Evolutionary conservation across 2,888 invertebrate genomes (phyloP), one percentile per base, ranked within the genome.

Genomic region (Drosophila macrospina): DNA sequence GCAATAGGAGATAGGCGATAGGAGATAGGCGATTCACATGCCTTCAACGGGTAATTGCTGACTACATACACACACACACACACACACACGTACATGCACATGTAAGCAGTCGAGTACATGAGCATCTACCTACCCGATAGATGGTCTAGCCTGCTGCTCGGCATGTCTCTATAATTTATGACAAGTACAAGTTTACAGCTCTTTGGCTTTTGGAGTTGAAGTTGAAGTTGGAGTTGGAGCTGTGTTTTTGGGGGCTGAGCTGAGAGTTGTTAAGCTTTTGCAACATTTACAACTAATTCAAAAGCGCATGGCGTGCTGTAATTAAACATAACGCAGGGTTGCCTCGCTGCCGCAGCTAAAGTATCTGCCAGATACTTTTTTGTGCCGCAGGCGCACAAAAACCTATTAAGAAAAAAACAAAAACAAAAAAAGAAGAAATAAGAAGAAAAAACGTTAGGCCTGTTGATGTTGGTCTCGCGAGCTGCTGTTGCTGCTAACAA

Each of bases 231-330:
- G 11, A 7, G 28, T 41, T 20, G n/a, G 37, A 26, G 15, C 15
- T 62, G 34, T 32, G 24, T 13, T 69, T 56, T 59, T 52, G 11
- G 11, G 10, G 41, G n/a, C 32, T 45, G 13, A 5, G 32, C 47
- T 10, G 51, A 42, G 51, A 42, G 62, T 32, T 54, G 65, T 32
- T 56, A 56, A 56, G 60, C 50, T 55, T 68, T 72, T 67, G 69
- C 83, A 74, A 70, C 79, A 75, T 84, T 85, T 65, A 56, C 80
- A 85, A 84, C 75, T 74, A 83, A 81, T 83, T 78, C 80, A 78
- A 82, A 78, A 76, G 80, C 83, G 75, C 72, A 73, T 75, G 79
- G 80, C 66, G 72, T 61, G 69, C 78, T 71, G 80, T 86, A 85
- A 84, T 85, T 85, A 85, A 86, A 79, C 86, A 78, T 63, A 69